Percentiles rank a stretch among this genome's conserved stretches.
Conservation (phyloP, 2,888 invertebrate species). For the Sarcophaga variegata region DNA sequence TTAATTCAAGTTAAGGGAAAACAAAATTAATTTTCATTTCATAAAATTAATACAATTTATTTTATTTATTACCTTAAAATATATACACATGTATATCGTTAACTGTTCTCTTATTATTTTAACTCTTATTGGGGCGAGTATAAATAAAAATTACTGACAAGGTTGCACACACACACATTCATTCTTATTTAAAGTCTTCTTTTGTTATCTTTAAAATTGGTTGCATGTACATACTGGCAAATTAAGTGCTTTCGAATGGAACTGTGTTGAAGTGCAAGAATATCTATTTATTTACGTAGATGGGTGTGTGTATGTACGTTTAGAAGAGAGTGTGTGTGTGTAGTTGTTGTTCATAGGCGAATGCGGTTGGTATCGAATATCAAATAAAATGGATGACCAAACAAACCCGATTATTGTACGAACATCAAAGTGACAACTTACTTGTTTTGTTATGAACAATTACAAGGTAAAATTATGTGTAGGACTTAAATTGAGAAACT, state of each 20-base stretch:
- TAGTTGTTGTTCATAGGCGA: not conserved
- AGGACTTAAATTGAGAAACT: not conserved
- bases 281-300: no score
- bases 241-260: conserved; percentile 29
- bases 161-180: conserved; percentile 41
- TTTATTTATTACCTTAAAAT: no score
- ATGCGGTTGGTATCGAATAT: conserved; percentile 72
- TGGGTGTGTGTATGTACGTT: conserved; percentile 7
- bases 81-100: no score
- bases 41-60: no score
- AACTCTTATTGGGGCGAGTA: not conserved
- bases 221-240: not conserved
- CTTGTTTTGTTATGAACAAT: conserved; percentile 61
- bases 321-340: conserved; percentile 7
- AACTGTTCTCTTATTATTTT: no score
- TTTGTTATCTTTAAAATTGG: conserved; percentile 1
- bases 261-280: not conserved
- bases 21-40: no score
- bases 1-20: no score
- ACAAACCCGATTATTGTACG: conserved; percentile 75
- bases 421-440: conserved; percentile 74
- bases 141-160: conserved; percentile 50
- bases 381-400: conserved; percentile 77
- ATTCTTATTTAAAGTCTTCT: conserved; percentile 34
- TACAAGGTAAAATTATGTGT: conserved; percentile 43